These are phyloP conservation scores for Muscicapa comitata DNA, from an alignment of 2,797 vertebrate species.

Conservation along the genomic window DNA sequence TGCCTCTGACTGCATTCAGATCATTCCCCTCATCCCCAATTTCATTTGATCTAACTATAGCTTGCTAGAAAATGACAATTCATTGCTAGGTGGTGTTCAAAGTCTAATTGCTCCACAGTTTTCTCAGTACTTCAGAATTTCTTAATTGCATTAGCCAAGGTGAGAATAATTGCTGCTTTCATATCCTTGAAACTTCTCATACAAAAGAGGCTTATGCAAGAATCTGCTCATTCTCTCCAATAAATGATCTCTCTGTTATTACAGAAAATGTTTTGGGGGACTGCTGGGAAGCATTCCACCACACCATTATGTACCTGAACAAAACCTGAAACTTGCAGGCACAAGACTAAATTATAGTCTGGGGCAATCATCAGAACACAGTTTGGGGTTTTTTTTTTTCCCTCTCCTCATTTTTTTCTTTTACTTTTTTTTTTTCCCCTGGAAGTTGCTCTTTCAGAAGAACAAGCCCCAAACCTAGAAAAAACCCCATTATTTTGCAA, in stretches of 20 bases:
- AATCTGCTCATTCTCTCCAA: slow-evolving; percentile 44
- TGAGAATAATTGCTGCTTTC: slow-evolving; percentile 66
- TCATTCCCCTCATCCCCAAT: neutral
- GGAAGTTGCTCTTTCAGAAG: neutral
- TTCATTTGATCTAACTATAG: slow-evolving; percentile 46
- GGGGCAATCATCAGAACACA: neutral
- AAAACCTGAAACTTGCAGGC: slow-evolving; percentile 54
- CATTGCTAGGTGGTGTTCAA: slow-evolving; percentile 31
- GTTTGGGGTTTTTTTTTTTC: neutral
- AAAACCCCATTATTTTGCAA: neutral
- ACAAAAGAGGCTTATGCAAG: slow-evolving; percentile 65
- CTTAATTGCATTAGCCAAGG: slow-evolving; percentile 65
- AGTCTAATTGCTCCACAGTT: slow-evolving; percentile 47
- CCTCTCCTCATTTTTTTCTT: too few species aligned
- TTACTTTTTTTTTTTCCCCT: too few species aligned
- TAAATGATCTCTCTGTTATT: slow-evolving; percentile 62
- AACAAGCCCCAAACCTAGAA: neutral
- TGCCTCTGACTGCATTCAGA: neutral
- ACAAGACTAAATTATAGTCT: slow-evolving; percentile 62
- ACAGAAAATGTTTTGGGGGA: slow-evolving; percentile 20
- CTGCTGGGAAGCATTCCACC: slow-evolving; percentile 54
- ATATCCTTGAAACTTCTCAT: slow-evolving; percentile 36
- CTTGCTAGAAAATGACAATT: slow-evolving; percentile 12
- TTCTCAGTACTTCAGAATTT: slow-evolving; percentile 40
- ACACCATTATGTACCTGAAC: slow-evolving; percentile 47